phyloP scores from a whole-genome alignment of 2,888 invertebrate species.

The Pristionchus exspectatus region DNA sequence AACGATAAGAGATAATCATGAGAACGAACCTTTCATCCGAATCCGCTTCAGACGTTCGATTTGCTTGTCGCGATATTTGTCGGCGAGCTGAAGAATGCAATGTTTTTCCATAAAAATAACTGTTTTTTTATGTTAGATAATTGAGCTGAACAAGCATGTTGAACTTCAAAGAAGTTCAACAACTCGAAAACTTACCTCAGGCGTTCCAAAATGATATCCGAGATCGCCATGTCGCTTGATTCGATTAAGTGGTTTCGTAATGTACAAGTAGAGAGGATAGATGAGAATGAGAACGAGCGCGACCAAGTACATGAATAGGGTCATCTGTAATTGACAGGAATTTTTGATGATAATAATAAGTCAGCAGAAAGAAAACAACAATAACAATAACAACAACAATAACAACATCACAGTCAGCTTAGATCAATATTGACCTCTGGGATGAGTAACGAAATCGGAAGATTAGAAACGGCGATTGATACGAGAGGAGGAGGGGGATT shows the following conservation, averaged over 20 bases:
- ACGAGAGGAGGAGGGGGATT: neutral
- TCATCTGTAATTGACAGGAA: constrained; percentile 29
- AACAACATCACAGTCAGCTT: neutral
- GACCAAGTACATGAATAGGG: constrained; percentile 43
- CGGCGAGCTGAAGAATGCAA: constrained; percentile 60
- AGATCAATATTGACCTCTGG: constrained; percentile 7
- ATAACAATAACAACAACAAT: neutral
- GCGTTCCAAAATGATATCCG: constrained; percentile 63
- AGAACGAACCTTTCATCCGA: constrained; percentile 53
- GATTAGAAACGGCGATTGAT: neutral
- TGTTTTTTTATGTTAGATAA: too few relatives aligned
- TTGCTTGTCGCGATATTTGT: constrained; percentile 63
- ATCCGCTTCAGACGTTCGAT: constrained; percentile 62
- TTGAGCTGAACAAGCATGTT: neutral
- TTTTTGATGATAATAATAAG: neutral
- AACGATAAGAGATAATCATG: neutral
- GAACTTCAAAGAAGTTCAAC: neutral
- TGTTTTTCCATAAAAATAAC: too few relatives aligned
- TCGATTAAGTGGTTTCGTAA: constrained; percentile 62
- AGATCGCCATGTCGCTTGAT: constrained; percentile 64
- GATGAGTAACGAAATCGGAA: constrained; percentile 21
- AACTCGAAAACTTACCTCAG: constrained; percentile 58
- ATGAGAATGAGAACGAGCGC: constrained; percentile 25
- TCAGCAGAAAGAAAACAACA: neutral
- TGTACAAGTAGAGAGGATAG: constrained; percentile 42